These are phyloP conservation scores for Meiosimyza decipiens DNA, from an alignment of 2,888 invertebrate genomes.

Conservation along the genomic window DNA sequence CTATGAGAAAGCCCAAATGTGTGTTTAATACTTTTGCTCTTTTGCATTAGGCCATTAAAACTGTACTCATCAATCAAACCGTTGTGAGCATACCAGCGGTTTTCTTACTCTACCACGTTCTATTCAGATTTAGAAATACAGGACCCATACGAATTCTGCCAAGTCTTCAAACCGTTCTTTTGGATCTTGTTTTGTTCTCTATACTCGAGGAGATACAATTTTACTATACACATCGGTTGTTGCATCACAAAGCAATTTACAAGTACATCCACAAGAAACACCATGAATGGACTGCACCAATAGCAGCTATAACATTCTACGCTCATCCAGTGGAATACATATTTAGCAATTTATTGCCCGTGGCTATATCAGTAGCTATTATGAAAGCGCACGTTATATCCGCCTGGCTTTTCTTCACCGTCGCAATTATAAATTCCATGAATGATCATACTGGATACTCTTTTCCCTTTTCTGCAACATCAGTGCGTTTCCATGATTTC, in stretches of 20 bases:
- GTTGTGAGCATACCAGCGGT: conserved; percentile 74
- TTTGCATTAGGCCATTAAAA: conserved; percentile 70
- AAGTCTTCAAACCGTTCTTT: conserved; percentile 75
- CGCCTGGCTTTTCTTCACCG: conserved; percentile 78
- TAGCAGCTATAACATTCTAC: conserved; percentile 81
- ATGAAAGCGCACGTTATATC: conserved; percentile 79
- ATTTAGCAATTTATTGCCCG: conserved; percentile 79
- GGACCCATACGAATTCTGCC: conserved; percentile 75
- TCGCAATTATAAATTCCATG: conserved; percentile 79
- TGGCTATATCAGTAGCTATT: conserved; percentile 75
- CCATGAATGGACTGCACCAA: conserved; percentile 88
- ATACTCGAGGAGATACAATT: conserved; percentile 82
- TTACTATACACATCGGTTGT: conserved; percentile 84
- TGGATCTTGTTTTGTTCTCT: conserved; percentile 76
- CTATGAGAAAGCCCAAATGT: background rate
- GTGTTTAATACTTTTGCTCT: conserved; percentile 13
- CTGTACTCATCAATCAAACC: conserved; percentile 78
- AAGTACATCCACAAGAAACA: conserved; percentile 85
- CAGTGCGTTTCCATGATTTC: conserved; percentile 86
- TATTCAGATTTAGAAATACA: conserved; percentile 46
- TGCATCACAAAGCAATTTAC: conserved; percentile 79
- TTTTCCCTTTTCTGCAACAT: conserved; percentile 79
- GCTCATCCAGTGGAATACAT: conserved; percentile 82
- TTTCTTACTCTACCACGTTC: conserved; percentile 47
- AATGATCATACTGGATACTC: conserved; percentile 86